Evolutionary conservation across 2,888 invertebrate species (phyloP).

Genomic region (Ethmia dodecea): DNA sequence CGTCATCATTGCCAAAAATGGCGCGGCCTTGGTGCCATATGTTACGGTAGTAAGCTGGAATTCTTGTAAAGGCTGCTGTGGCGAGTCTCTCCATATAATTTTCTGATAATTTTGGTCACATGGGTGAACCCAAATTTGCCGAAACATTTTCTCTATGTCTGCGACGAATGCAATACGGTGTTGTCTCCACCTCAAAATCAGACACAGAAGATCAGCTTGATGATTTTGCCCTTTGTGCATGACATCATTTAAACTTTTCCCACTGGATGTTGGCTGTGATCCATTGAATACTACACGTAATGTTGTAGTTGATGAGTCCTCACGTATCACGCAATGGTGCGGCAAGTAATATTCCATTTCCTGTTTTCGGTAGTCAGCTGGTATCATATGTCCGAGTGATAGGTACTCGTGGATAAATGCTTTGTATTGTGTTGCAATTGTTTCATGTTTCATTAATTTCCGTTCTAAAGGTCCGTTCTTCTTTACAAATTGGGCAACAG

Average conservation of each 20-base stretch:
- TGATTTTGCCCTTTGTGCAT: conserved; percentile 14
- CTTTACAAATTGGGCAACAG: conserved; percentile 7
- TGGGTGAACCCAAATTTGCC: conserved; percentile 8
- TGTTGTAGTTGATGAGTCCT: conserved; percentile 8
- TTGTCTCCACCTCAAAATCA: conserved; percentile 8
- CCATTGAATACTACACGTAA: conserved; percentile 12
- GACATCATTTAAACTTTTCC: conserved; percentile 7
- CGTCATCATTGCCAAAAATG: conserved; percentile 16
- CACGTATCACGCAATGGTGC: conserved; percentile 9
- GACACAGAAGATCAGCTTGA: conserved; percentile 10
- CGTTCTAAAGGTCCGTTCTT: too few species aligned
- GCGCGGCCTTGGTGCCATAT: conserved; percentile 12
- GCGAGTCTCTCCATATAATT: conserved; percentile 11
- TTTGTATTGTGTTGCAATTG: background rate
- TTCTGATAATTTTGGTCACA: conserved; percentile 9
- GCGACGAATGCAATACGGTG: conserved; percentile 5
- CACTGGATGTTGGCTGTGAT: conserved; percentile 4
- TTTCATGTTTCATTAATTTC: conserved; percentile 1
- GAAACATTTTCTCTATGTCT: conserved; percentile 9
- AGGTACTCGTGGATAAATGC: conserved; percentile 4
- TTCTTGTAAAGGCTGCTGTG: conserved; percentile 1
- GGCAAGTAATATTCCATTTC: conserved; percentile 4
- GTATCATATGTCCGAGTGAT: conserved; percentile 1
- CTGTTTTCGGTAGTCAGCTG: background rate
- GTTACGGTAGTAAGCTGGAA: conserved; percentile 11